Base-by-base conservation (phyloP, 2,113 vertebrate genomes). In the Aphelocoma coerulescens region DNA sequence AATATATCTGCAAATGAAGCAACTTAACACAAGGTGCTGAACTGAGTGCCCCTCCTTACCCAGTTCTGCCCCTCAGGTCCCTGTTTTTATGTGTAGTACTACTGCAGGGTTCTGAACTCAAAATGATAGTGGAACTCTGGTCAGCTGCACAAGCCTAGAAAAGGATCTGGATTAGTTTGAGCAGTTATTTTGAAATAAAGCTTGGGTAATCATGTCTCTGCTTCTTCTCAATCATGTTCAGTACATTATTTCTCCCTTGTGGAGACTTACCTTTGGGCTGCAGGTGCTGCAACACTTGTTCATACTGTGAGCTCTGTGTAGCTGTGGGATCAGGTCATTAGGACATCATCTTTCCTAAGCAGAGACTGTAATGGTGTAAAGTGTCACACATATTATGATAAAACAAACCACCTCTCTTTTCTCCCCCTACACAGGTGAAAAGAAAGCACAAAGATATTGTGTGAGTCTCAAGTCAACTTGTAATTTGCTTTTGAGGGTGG, bases 181-280 rank as follows among this genome's bases (percentile, higher is more conserved):
- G 44, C 11, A 49, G 23, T 35, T 91, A 14, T 28, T 88, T 61
- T 85, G 54, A 65, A 85, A 49, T 57, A 54, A 82, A 88, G 22
- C 41, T 26, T 54, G 32, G 28, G 12, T 54, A 33, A 32, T 57
- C 41, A 2, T 32, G 16, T 69, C 26, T 82, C 17, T 68, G 9
- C 26, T 85, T 15, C 52, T 78, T 19, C 61, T 63, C 44, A 72
- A 33, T 43, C 13, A 2, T 3, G 43, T 68, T 71, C 33, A 51
- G 6, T 35, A 12, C 2, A 2, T 0, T 1, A 5, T 46, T 79
- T 83, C 41, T 66, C 12, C 41, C 28, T 27, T 12, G 11, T 21
- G 68, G n/a, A 67, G 21, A 37, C 13, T 43, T 66, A 3, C 20
- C 48, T 39, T 69, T 43, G 63, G 83, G 59, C 55, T 3, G 2